Evolutionary conservation across 2,888 invertebrate genomes (phyloP), one percentile per base, ranked within the genome.

Genomic region (Psylliodes chrysocephalus): DNA sequence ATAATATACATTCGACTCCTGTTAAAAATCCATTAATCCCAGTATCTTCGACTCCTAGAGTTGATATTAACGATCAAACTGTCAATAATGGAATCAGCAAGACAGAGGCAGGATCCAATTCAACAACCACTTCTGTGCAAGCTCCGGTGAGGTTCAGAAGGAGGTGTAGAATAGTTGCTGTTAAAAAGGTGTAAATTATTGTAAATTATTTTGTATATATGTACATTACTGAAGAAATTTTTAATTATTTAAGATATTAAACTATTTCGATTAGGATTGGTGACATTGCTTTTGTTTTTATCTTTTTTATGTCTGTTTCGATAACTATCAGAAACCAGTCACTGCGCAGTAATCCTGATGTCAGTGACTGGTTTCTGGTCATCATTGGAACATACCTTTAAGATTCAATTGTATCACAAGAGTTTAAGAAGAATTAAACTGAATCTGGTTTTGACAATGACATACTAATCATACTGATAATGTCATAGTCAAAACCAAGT

Each of bases 111-210:
- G n/a, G 22, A n/a, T 30, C 10, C 25, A 30, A 30, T 30, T 2
- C 1, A 30, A 2, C 10, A 30, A 3, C 2, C 8, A 8, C 30
- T 8, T 30, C 30, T 52, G 33, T 35, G 17, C 33, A 18, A 35
- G 22, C 1, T 4, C 40, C 54, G 4, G 40, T 25, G 4, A 30
- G 55, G 17, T 55, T 55, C 22, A 55, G 44, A 15, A 55, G 55
- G 10, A 55, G 55, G 30, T 55, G 55, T 33, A 44, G 55, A 7
- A 55, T 55, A 1, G 14, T 46, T 17, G 54, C 54, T 18, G 46
- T 55, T 6, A 42, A 18, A 18, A 42, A 42, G 18, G 2, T 17
- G 12, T 42, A 42, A 18, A 17, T 18, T n/a, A 2, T 33, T 33
- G 33, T 33, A 33, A 33, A 33, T 25, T 10, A 33, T 33, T 33